Conservation (phyloP, 2,113 vertebrate species). For the Bufo bufo region DNA sequence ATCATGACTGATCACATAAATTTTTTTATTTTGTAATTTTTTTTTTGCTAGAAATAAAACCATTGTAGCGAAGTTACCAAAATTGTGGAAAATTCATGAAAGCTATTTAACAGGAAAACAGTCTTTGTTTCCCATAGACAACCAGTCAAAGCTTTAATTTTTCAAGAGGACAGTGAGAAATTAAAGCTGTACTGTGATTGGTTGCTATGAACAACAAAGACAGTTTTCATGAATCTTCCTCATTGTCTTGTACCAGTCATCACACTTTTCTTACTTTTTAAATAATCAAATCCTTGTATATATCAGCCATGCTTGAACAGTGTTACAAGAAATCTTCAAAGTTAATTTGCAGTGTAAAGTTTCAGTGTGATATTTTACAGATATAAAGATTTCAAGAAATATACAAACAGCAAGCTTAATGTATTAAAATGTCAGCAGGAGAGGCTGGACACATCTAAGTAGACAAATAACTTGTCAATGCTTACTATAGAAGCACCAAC, state of each 20-base stretch:
- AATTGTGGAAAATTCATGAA: background rate
- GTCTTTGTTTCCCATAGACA: too few relatives aligned
- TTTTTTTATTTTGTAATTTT: background rate
- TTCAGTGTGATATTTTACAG: conserved; percentile 15
- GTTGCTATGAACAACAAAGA: background rate
- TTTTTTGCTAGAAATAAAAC: conserved; percentile 10
- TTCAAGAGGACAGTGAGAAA: background rate
- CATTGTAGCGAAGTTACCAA: background rate
- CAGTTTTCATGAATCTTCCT: background rate
- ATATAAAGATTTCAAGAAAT: conserved; percentile 39
- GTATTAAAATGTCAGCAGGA: conserved; percentile 42
- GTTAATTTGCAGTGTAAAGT: background rate
- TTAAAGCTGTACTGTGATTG: background rate
- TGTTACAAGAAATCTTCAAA: conserved; percentile 25
- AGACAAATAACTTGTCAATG: conserved; percentile 27
- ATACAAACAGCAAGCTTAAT: conserved; percentile 51
- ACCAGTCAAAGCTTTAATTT: background rate
- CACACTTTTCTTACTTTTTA: background rate
- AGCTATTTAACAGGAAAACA: background rate
- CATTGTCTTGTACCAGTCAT: conserved; percentile 18
- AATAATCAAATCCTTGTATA: conserved; percentile 18
- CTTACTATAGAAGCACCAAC: background rate
- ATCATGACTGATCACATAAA: background rate
- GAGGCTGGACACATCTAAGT: background rate
- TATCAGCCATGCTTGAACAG: conserved; percentile 39